phyloP scores from a whole-genome alignment of 2,888 invertebrate species.

The Synanthedon formicaeformis region DNA sequence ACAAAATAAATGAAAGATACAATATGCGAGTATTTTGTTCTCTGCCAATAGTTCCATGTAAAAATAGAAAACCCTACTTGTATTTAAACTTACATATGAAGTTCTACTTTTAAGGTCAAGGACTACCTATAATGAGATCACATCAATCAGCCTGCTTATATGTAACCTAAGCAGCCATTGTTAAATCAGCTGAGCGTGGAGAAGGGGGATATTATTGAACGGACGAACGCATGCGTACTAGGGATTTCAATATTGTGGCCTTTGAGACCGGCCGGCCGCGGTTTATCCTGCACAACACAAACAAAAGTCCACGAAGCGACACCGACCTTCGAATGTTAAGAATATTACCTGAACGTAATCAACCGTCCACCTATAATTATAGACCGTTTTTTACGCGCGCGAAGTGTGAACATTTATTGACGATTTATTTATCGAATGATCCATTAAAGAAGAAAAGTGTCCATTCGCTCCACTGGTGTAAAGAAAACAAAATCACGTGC shows the following conservation, averaged over 20 bases:
- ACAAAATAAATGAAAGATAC: no score
- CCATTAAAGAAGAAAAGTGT: neutral
- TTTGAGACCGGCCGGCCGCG: conserved; percentile 18
- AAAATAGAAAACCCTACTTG: no score
- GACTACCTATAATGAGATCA: neutral
- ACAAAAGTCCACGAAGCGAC: conserved; percentile 50
- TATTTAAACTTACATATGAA: no score
- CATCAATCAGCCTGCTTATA: neutral
- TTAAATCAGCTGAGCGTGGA: conserved; percentile 22
- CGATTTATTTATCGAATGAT: neutral
- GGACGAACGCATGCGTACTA: conserved; percentile 49
- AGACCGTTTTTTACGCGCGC: neutral
- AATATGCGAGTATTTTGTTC: no score
- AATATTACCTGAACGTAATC: conserved; percentile 6
- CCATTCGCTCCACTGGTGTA: conserved; percentile 5
- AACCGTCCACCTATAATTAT: neutral
- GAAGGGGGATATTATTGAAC: conserved; percentile 43
- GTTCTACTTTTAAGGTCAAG: neutral
- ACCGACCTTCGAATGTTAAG: conserved; percentile 36
- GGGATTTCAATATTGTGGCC: no score
- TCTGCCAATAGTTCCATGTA: no score
- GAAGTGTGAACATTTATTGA: neutral
- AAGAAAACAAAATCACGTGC: conserved; percentile 49
- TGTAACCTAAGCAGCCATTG: neutral
- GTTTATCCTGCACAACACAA: conserved; percentile 49